phyloP scores from a whole-genome alignment of 2,113 vertebrate species.

The Peromyscus californicus region DNA sequence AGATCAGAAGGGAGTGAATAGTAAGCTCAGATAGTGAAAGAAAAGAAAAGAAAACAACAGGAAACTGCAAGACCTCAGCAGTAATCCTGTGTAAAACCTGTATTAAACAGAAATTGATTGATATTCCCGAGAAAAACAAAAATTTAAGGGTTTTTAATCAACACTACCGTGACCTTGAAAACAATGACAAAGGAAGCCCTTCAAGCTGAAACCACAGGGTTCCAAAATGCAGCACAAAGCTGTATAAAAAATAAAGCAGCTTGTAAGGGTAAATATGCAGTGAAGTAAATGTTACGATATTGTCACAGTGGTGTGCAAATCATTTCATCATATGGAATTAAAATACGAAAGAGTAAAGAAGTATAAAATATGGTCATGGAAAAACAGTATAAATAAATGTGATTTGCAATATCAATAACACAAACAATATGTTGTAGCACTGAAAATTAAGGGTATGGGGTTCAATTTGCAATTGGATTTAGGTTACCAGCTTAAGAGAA shows the following conservation, averaged over 20 bases:
- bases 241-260: not conserved
- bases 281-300: not conserved
- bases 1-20: not conserved
- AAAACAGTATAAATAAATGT: not conserved
- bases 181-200: not conserved
- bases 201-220: not conserved
- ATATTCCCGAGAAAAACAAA: not conserved
- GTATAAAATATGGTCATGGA: not conserved
- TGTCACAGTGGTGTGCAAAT: not conserved
- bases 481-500: not conserved
- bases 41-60: not conserved
- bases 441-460: not conserved
- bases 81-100: not conserved
- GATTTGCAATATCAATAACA: not conserved
- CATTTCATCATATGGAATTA: not conserved
- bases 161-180: accelerated
- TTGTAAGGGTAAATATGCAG: not conserved
- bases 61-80: not conserved
- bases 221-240: not conserved
- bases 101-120: not conserved
- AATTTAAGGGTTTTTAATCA: not conserved
- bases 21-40: not conserved
- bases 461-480: not conserved
- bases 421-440: not conserved
- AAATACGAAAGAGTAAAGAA: not conserved